These are phyloP conservation scores for Muscicapa adusta DNA, from an alignment of 2,113 vertebrate species.

Conservation along the genomic window DNA sequence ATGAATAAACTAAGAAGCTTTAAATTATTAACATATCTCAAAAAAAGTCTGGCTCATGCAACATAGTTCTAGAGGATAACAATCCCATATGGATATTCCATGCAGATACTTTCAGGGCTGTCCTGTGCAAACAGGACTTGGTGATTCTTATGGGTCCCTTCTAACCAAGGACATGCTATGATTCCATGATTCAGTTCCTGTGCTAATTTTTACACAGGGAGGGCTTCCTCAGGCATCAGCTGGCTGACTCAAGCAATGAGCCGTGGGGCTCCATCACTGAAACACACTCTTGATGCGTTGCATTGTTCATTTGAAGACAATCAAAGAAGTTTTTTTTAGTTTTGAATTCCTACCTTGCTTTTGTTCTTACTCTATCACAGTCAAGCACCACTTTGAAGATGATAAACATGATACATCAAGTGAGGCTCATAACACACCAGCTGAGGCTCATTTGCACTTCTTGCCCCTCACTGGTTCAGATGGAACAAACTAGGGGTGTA, in stretches of 20 bases:
- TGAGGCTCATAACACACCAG: neutral
- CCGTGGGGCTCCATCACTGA: neutral
- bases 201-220: neutral
- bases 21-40: neutral
- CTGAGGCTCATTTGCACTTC: neutral
- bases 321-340: neutral
- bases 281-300: neutral
- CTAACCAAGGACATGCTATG: neutral
- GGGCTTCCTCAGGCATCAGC: neutral
- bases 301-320: neutral
- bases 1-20: neutral
- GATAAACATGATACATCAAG: neutral
- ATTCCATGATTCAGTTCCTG: neutral
- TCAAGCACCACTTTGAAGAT: neutral
- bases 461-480: neutral
- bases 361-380: neutral
- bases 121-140: neutral
- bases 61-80: neutral
- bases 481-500: neutral
- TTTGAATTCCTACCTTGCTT: neutral
- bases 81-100: neutral
- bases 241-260: neutral
- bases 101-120: neutral
- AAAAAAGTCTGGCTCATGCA: neutral
- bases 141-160: neutral